Percentiles rank a stretch among this genome's conserved stretches.
Evolutionary conservation across 2,113 vertebrate genomes (phyloP).

Genomic region (Myiopsitta monachus): DNA sequence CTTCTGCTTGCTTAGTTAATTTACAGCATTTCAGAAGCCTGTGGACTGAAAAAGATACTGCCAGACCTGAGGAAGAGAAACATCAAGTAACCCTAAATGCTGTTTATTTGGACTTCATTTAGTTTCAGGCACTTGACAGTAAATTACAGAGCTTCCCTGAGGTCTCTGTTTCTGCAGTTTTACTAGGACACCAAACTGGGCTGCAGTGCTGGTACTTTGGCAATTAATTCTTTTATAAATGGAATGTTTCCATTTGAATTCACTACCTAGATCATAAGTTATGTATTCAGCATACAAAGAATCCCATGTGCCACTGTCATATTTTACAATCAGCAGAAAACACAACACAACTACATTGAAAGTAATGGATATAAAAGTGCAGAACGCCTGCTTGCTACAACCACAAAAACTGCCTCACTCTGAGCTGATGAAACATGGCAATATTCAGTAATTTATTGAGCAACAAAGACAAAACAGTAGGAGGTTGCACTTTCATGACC

Average conservation of each 20-base stretch:
- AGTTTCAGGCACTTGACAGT: background rate
- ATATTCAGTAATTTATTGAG: slow-evolving; percentile 20
- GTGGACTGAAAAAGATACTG: background rate
- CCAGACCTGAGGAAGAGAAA: background rate
- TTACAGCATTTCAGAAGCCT: background rate
- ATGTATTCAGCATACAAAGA: background rate
- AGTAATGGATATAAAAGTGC: background rate
- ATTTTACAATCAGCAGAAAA: slow-evolving; percentile 2
- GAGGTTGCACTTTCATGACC: background rate
- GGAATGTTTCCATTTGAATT: background rate
- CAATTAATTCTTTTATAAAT: background rate
- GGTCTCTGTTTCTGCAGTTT: background rate
- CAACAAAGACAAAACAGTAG: slow-evolving; percentile 20
- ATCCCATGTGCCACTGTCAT: background rate
- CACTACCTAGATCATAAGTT: background rate
- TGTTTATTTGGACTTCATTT: background rate
- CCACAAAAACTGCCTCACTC: background rate
- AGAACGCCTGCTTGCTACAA: background rate
- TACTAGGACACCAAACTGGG: background rate
- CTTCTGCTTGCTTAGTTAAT: background rate
- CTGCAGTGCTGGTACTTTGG: background rate
- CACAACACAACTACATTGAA: background rate
- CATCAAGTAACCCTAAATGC: background rate
- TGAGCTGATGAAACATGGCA: background rate
- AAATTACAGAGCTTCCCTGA: background rate